These are phyloP conservation scores for Flexamia atlantica DNA, from an alignment of 2,888 invertebrate genomes.

Conservation along the genomic window DNA sequence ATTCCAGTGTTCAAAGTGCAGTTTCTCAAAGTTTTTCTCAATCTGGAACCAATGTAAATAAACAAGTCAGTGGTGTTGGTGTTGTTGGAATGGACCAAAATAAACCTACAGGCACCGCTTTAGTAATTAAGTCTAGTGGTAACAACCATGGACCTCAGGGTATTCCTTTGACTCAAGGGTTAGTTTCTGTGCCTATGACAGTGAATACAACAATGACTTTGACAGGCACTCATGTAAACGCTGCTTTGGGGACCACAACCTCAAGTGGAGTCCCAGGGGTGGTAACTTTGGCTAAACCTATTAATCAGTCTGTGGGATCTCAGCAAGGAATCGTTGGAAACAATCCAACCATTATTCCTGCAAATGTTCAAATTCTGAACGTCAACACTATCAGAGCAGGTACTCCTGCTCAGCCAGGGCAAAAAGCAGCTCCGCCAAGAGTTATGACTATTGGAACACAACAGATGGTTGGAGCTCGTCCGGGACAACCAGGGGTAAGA, in stretches of 20 bases:
- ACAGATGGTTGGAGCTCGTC: constrained; percentile 89
- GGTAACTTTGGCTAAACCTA: constrained; percentile 81
- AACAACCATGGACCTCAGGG: constrained; percentile 70
- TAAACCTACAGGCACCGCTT: constrained; percentile 74
- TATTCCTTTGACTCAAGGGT: constrained; percentile 74
- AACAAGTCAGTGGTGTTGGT: constrained; percentile 69
- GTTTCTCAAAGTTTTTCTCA: constrained; percentile 68
- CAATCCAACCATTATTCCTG: constrained; percentile 81
- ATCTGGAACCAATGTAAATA: constrained; percentile 67
- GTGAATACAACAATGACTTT: constrained; percentile 76
- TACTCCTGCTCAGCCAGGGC: constrained; percentile 81
- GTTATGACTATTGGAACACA: constrained; percentile 88
- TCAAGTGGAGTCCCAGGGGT: constrained; percentile 77
- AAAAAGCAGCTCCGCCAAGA: constrained; percentile 88
- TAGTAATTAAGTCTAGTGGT: constrained; percentile 74
- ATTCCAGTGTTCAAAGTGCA: constrained; percentile 74
- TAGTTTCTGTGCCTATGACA: constrained; percentile 82
- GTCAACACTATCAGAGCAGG: constrained; percentile 81
- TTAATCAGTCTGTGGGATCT: constrained; percentile 78
- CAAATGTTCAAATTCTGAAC: constrained; percentile 91
- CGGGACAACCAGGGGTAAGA: constrained; percentile 89
- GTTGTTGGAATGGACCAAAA: constrained; percentile 68
- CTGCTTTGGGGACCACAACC: constrained; percentile 72
- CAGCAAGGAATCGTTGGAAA: constrained; percentile 81
- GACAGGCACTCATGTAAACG: constrained; percentile 70